Percentiles rank a stretch among this genome's conserved stretches.
phyloP scores from a whole-genome alignment of 2,888 invertebrate genomes.

The Apotomis capreana region DNA sequence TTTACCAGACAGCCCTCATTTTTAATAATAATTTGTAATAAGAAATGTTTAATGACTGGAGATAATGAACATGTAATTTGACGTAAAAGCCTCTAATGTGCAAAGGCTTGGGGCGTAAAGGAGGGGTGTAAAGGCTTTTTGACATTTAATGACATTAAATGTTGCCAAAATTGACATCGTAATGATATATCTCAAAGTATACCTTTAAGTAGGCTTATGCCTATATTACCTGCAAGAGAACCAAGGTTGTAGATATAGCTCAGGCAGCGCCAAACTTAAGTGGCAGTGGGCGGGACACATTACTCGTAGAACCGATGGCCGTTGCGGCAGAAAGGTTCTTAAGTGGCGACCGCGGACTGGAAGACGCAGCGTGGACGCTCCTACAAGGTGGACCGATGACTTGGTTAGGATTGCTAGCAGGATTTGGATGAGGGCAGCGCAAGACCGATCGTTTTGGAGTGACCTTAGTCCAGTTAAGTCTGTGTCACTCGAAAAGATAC shows the following conservation, averaged over 20 bases:
- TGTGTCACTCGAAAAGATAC: neutral
- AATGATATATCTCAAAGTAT: neutral
- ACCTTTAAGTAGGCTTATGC: neutral
- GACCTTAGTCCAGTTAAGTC: neutral
- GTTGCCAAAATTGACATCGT: neutral
- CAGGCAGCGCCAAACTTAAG: too few species aligned
- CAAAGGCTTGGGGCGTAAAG: neutral
- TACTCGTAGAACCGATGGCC: too few species aligned
- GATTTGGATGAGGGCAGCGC: too few species aligned
- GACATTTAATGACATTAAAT: neutral
- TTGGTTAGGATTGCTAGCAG: too few species aligned
- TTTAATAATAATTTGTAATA: neutral
- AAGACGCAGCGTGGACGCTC: too few species aligned
- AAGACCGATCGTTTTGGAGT: too few species aligned
- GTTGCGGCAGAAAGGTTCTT: too few species aligned
- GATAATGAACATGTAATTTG: neutral
- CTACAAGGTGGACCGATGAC: too few species aligned
- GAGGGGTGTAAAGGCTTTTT: neutral
- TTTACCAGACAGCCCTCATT: too few species aligned
- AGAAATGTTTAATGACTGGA: slow-evolving; percentile 12
- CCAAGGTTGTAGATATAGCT: too few species aligned
- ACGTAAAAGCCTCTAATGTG: slow-evolving; percentile 9
- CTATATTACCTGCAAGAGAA: neutral
- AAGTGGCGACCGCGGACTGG: too few species aligned
- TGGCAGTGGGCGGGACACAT: too few species aligned